Evolutionary conservation across 2,888 invertebrate genomes (phyloP).

Genomic region (Scelioninae gen. 2): DNA sequence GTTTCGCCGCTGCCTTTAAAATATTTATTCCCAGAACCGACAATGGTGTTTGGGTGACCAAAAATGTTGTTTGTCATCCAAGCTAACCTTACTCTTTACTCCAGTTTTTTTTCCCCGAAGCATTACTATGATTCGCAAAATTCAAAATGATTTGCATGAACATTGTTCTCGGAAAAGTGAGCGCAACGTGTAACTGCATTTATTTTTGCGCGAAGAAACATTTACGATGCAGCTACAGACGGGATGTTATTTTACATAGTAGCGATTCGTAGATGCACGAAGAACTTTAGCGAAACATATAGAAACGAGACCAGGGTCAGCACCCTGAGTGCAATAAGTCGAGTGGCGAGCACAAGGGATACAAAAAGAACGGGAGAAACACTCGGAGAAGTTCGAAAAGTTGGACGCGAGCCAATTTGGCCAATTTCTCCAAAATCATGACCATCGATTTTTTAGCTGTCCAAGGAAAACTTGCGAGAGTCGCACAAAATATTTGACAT

Average conservation of each 20-base stretch:
- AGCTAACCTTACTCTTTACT: too few relatives aligned
- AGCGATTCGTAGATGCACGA: slow-evolving; percentile 47
- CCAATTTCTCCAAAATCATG: slow-evolving; percentile 59
- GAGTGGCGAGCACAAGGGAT: slow-evolving; percentile 50
- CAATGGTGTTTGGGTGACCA: too few relatives aligned
- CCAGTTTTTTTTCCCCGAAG: too few relatives aligned
- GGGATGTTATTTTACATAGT: slow-evolving; percentile 46
- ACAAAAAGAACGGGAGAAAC: slow-evolving; percentile 40
- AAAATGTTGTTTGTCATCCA: too few relatives aligned
- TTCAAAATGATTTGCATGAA: slow-evolving; percentile 26
- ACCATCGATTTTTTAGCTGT: slow-evolving; percentile 53
- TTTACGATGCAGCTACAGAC: slow-evolving; percentile 43
- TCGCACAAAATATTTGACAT: slow-evolving; percentile 33
- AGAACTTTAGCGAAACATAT: slow-evolving; percentile 58
- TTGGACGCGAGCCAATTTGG: slow-evolving; percentile 60
- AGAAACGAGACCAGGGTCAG: slow-evolving; percentile 63
- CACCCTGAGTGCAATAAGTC: slow-evolving; percentile 62
- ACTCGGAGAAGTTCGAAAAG: slow-evolving; percentile 55
- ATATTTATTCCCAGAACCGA: too few relatives aligned
- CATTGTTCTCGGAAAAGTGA: slow-evolving; percentile 9
- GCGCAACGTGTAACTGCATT: slow-evolving; percentile 18
- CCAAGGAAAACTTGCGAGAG: slow-evolving; percentile 23
- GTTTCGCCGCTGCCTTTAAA: too few relatives aligned
- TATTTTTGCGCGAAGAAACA: slow-evolving; percentile 40
- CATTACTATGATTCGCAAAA: too few relatives aligned